Evolutionary conservation across 2,888 invertebrate genomes (phyloP), one percentile per base, ranked within the genome.

Genomic region (Invenusta paracnida): DNA sequence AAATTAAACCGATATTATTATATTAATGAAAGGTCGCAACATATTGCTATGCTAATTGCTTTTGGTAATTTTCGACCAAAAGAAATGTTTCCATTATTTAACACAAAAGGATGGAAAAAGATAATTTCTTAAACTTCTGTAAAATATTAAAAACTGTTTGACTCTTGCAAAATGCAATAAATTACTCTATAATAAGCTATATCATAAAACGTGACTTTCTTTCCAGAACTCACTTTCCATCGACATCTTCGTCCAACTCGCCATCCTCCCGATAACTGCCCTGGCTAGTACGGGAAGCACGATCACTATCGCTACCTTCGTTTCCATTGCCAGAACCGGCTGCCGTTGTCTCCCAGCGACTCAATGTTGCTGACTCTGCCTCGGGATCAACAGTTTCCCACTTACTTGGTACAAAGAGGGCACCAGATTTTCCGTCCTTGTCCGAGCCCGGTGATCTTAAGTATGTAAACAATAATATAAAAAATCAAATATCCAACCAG

Each of bases 381-480:
- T 95, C 95, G 29, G 96, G 96, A 92, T 97, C 97, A 29, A 98
- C 95, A 81, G 95, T 95, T 93, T 98, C 97, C 98, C 98, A 98
- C 91, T 96, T 95, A 25, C 84, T 84, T 1, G 84, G 84, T 2
- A 84, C 84, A 25, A 84, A 84, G 13, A 84, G 29, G 5, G 84
- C 67, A 1, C 30, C 73, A 67, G 25, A 25, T 17, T 30, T 82
- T n/a, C 0, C 48, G 25, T 67, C 84, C 25, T 27, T 67, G 28
- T 84, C 73, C 25, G 67, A 28, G 11, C 25, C 25, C 0, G 84
- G 84, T 28, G 84, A 84, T 1, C 67, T 67, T 1, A 73, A 23
- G 2, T 5, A 23, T 73, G 25, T 25, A 73, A 73, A 23, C 48
- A 48, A 48, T 48, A 48, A 11, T 5, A 11, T 48, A 48, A 48